Percentiles rank a stretch among this genome's conserved stretches.
Evolutionary conservation across 2,113 vertebrate species (phyloP).

Genomic region (Climacteris rufus): DNA sequence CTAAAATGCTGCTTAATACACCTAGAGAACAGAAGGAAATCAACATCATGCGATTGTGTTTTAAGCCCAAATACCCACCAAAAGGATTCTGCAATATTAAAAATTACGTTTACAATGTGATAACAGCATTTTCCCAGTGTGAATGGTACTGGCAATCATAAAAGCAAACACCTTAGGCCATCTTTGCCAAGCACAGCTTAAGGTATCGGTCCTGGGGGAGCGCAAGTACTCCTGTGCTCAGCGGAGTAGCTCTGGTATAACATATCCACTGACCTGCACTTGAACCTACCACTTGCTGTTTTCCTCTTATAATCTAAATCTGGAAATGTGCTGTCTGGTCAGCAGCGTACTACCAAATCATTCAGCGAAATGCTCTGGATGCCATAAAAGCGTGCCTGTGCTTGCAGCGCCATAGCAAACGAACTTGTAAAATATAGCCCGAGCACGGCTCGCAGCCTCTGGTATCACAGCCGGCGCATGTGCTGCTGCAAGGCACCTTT

Average conservation of each 20-base stretch:
- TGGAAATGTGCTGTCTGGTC: slow-evolving; percentile 67
- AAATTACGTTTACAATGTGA: slow-evolving; percentile 54
- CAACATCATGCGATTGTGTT: fast-evolving
- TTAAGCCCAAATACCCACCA: background rate
- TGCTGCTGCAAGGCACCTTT: slow-evolving; percentile 62
- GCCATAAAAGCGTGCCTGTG: slow-evolving; percentile 65
- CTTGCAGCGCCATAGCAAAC: slow-evolving; percentile 38
- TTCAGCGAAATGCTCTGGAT: slow-evolving; percentile 60
- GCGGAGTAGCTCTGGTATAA: slow-evolving; percentile 23
- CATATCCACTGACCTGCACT: slow-evolving; percentile 64
- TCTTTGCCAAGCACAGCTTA: background rate
- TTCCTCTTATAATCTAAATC: slow-evolving; percentile 72
- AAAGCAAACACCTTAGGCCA: slow-evolving; percentile 62
- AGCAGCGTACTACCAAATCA: slow-evolving; percentile 43
- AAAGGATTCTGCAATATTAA: background rate
- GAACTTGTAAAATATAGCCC: slow-evolving; percentile 50
- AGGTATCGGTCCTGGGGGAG: background rate
- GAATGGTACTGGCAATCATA: background rate
- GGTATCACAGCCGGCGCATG: slow-evolving; percentile 1
- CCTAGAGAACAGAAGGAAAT: background rate
- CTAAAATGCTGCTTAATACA: background rate
- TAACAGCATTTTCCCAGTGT: slow-evolving; percentile 19
- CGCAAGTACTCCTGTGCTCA: background rate
- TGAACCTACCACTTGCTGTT: slow-evolving; percentile 80
- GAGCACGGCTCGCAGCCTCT: background rate